Evolutionary conservation across 2,113 vertebrate genomes (phyloP), one percentile per base, ranked within the genome.

Genomic region (Rhea pennata): DNA sequence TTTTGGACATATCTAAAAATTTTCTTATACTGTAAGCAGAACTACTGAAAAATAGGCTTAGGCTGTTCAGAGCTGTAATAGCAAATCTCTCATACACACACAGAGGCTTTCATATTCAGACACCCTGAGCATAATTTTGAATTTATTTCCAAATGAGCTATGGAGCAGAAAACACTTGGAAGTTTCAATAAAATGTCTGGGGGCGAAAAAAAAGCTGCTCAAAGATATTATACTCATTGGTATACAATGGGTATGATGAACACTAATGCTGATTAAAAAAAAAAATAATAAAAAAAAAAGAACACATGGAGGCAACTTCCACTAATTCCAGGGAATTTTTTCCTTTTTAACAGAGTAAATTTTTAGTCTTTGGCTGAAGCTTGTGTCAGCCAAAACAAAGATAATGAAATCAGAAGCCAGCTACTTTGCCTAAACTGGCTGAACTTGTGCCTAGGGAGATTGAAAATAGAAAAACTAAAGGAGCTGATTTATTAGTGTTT

Each of bases 131-230:
- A 33, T 42, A 53, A 94, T 79, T 50, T 64, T 83, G 79, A 53
- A 90, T 95, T 94, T 93, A 39, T 92, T 91, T 95, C 94, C 87
- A 70, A 31, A 93, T 65, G 73, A 84, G 82, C 62, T 96, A 51
- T 92, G 96, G 86, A 92, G 90, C 53, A 90, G 94, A 86, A 79
- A 87, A 36, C 77, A 88, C 83, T 78, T 86, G 88, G 91, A 66
- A 74, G 85, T 77, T 24, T 42, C 40, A 50, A n/a, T 88, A 74
- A 51, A 78, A 42, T 48, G 53, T 4, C 81, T 82, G 72, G 78
- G 84, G 78, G 80, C 23, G 53, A 92, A 92, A 39, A 91, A 51
- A 62, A 8, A 44, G 11, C 82, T 65, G 46, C 83, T 88, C 82
- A 50, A 74, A 4, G 56, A 39, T 27, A 39, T 51, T 27, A 5